A percentile compares a stretch with the other conserved stretches of the same genome.
Evolutionary conservation across 2,797 vertebrate genomes (phyloP).

Genomic region (Gadopsis marmoratus): DNA sequence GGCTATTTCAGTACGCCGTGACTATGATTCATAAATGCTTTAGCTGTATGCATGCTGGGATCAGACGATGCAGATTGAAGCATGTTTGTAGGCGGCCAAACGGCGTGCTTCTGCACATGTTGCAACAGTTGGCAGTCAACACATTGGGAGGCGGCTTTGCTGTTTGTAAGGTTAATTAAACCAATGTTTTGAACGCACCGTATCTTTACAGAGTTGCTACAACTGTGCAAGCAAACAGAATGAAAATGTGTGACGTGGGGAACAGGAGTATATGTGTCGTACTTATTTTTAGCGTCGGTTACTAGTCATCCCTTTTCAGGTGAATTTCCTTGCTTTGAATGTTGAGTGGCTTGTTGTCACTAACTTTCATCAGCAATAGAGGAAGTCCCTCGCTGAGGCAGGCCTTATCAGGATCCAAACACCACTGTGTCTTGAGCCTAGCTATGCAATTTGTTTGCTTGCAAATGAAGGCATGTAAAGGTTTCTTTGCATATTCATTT

Average conservation of each 20-base stretch:
- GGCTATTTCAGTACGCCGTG: slow-evolving; percentile 55
- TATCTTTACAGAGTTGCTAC: background rate
- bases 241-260: background rate
- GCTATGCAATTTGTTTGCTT: background rate
- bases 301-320: background rate
- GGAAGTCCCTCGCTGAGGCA: slow-evolving; percentile 73
- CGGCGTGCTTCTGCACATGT: background rate
- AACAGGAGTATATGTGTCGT: slow-evolving; percentile 20
- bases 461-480: background rate
- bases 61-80: slow-evolving; percentile 29
- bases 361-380: slow-evolving; percentile 62
- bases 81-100: background rate
- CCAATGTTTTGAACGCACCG: background rate
- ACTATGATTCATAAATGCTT: slow-evolving; percentile 66
- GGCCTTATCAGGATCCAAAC: slow-evolving; percentile 26
- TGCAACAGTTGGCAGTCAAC: background rate
- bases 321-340: slow-evolving; percentile 11
- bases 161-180: background rate
- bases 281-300: background rate
- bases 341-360: slow-evolving; percentile 2
- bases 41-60: background rate
- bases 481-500: background rate
- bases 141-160: background rate
- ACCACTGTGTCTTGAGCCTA: slow-evolving; percentile 7
- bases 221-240: slow-evolving; percentile 8